phyloP scores from a whole-genome alignment of 2,888 invertebrate genomes.

The Drosophila glabriapex region DNA sequence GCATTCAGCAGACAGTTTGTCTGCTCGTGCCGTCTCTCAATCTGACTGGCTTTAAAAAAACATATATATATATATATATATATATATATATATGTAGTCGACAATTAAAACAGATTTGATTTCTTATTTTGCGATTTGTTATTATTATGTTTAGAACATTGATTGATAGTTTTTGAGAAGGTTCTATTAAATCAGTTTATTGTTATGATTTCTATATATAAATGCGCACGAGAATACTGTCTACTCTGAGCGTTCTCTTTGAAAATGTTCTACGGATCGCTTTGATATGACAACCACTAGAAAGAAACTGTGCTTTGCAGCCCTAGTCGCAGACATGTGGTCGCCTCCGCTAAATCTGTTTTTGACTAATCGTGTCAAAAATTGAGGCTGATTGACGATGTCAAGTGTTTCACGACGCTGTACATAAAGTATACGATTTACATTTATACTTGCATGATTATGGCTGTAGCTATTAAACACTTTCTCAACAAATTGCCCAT shows the following conservation, averaged over 20 bases:
- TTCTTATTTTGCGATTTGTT: constrained; percentile 5
- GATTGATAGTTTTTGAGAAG: constrained; percentile 6
- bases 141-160: not conserved
- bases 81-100: not conserved
- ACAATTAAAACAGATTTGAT: constrained; percentile 6
- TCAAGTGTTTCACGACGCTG: constrained; percentile 69
- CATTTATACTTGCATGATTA: constrained; percentile 8
- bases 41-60: not conserved
- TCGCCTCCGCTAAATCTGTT: constrained; percentile 18
- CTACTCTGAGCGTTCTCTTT: not conserved
- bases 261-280: not conserved
- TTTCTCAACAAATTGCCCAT: constrained; percentile 74
- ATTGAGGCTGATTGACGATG: constrained; percentile 77
- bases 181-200: not conserved
- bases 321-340: constrained; percentile 10
- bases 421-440: constrained; percentile 10
- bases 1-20: constrained; percentile 47
- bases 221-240: too few relatives aligned
- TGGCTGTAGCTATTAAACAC: constrained; percentile 56
- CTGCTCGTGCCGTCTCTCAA: constrained; percentile 34
- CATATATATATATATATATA: not conserved
- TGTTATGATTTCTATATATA: not conserved
- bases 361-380: constrained; percentile 37
- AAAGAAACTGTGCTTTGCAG: not conserved
- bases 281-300: not conserved